Conservation (phyloP, 2,113 vertebrate genomes). For the Silurus glanis region DNA sequence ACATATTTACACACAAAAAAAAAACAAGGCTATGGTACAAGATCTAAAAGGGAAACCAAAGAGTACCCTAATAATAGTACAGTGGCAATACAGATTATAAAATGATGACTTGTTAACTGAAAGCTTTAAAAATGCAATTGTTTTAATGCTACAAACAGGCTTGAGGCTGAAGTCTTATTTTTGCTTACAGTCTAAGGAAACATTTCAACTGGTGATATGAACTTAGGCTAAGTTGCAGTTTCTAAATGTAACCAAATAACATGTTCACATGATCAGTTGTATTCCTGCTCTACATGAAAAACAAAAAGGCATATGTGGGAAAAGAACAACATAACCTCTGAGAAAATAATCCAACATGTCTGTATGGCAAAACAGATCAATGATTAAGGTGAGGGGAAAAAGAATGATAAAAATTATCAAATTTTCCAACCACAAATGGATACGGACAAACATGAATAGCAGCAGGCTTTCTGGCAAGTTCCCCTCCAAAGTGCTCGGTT, state of each 20-base stretch:
- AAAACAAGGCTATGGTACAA: constrained; percentile 33
- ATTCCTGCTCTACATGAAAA: background rate
- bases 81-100: constrained; percentile 35
- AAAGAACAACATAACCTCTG: background rate
- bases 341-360: background rate
- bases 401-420: constrained; percentile 39
- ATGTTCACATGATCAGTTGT: constrained; percentile 18
- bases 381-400: constrained; percentile 50
- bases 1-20: constrained; percentile 67
- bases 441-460: constrained; percentile 82
- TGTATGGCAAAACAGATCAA: constrained; percentile 22
- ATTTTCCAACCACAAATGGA: constrained; percentile 58
- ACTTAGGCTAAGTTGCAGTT: constrained; percentile 6
- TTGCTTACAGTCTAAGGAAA: constrained; percentile 18
- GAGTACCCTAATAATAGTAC: constrained; percentile 39
- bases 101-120: constrained; percentile 41
- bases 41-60: constrained; percentile 34
- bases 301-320: background rate
- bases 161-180: constrained; percentile 63
- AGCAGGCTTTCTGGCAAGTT: constrained; percentile 82
- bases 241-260: background rate
- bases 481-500: constrained; percentile 95
- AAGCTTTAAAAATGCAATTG: constrained; percentile 85
- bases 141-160: constrained; percentile 94
- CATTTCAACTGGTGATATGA: background rate